These are phyloP conservation scores for Apamea crenata DNA, from an alignment of 2,888 invertebrate genomes.

Conservation along the genomic window DNA sequence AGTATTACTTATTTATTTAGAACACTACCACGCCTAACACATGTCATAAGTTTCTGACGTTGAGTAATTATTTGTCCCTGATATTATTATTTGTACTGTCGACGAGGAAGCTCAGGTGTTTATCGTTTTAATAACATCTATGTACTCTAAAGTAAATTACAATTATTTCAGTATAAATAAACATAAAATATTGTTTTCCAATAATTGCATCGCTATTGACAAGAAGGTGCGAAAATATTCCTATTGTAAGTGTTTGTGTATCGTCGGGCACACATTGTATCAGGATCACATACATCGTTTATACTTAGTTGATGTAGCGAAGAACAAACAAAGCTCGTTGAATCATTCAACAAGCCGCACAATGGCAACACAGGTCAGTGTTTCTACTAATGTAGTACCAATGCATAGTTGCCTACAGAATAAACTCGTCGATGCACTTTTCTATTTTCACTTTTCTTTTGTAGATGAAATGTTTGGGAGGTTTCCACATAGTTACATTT, in stretches of 20 bases:
- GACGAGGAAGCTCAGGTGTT: neutral
- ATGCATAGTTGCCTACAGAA: neutral
- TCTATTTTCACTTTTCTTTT: conserved; percentile 1
- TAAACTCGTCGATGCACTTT: conserved; percentile 15
- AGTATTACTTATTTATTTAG: neutral
- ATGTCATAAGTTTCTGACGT: neutral
- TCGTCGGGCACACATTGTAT: conserved; percentile 15
- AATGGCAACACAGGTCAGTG: conserved; percentile 69
- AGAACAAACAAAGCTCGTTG: conserved; percentile 67
- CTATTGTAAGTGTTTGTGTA: neutral
- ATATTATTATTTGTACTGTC: neutral
- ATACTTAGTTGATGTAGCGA: conserved; percentile 58
- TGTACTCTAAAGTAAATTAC: neutral
- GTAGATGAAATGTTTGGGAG: neutral
- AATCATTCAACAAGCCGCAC: conserved; percentile 72
- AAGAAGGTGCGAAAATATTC: neutral
- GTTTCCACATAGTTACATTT: neutral
- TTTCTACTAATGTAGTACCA: conserved; percentile 28
- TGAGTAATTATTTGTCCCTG: neutral
- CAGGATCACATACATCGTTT: conserved; percentile 27
- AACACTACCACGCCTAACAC: neutral
- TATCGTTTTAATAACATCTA: neutral
- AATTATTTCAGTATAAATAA: neutral
- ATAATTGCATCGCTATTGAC: neutral
- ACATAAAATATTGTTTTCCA: neutral